Evolutionary conservation across 2,113 vertebrate genomes (phyloP).

Genomic region (Periophthalmus modestus): DNA sequence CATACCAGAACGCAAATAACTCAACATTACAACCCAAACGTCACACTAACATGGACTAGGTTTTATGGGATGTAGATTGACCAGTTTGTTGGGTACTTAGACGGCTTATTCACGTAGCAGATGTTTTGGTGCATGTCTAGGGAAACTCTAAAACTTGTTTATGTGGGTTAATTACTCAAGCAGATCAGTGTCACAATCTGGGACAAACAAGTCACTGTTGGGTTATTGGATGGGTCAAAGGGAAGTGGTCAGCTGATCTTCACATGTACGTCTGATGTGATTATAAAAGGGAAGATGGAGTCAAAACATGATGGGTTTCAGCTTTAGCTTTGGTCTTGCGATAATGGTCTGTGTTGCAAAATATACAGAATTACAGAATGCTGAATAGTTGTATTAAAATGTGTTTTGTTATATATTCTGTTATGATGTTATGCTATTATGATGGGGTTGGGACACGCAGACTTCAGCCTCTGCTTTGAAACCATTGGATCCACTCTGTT

Average conservation of each 20-base stretch:
- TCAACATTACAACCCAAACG: neutral
- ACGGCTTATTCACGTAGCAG: constrained; percentile 65
- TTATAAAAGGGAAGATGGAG: neutral
- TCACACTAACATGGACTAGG: neutral
- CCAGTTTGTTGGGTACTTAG: constrained; percentile 33
- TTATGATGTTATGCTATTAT: no score
- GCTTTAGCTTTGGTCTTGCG: no score
- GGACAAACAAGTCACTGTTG: constrained; percentile 50
- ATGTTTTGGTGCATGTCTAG: constrained; percentile 42
- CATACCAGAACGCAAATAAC: neutral
- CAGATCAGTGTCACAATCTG: constrained; percentile 24
- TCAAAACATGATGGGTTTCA: neutral
- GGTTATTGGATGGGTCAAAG: constrained; percentile 34
- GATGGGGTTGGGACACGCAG: no score
- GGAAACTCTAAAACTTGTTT: constrained; percentile 40
- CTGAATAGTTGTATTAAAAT: no score
- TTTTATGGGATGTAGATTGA: neutral
- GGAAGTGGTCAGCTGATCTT: constrained; percentile 35
- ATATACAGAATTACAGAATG: no score
- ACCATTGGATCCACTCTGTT: no score
- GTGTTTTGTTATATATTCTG: no score
- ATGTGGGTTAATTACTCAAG: constrained; percentile 56
- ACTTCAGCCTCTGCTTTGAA: no score
- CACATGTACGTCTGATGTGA: neutral
- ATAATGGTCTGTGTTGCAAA: no score